Evolutionary conservation across 53 echinoderm and acorn worm species (phyloP).

Genomic region (Pentamera pediparva): DNA sequence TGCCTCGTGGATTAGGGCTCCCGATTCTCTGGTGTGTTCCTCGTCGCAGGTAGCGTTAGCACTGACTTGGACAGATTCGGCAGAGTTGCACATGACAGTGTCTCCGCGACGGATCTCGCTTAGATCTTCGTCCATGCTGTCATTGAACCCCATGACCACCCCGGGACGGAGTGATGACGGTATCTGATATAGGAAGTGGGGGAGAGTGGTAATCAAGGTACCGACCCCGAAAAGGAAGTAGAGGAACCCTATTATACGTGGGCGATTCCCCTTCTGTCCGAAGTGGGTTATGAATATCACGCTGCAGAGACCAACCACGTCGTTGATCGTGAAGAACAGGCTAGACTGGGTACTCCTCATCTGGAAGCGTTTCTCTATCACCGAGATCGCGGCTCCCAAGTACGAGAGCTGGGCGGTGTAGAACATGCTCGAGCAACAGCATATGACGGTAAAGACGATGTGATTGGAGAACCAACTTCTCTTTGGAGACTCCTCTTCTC

Average conservation of each 20-base stretch:
- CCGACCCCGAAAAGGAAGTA: slow-evolving; percentile 44
- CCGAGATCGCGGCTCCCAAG: slow-evolving; percentile 64
- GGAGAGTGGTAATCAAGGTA: slow-evolving; percentile 54
- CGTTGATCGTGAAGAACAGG: slow-evolving; percentile 63
- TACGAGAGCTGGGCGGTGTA: slow-evolving; percentile 42
- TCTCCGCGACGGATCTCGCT: background rate
- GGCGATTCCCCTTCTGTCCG: slow-evolving; percentile 74
- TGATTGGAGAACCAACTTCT: slow-evolving; percentile 39
- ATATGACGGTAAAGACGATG: slow-evolving; percentile 35
- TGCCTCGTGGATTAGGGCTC: slow-evolving; percentile 49
- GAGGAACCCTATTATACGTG: slow-evolving; percentile 13
- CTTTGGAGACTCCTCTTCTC: background rate
- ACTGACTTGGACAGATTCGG: background rate
- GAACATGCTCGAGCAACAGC: slow-evolving; percentile 27
- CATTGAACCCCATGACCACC: background rate
- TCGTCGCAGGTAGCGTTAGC: slow-evolving; percentile 39
- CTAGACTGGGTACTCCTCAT: slow-evolving; percentile 81
- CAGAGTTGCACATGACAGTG: no score
- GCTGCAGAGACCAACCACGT: slow-evolving; percentile 58
- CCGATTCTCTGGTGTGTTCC: slow-evolving; percentile 44
- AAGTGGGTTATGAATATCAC: slow-evolving; percentile 84
- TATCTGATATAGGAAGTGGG: slow-evolving; percentile 70
- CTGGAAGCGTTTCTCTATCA: slow-evolving; percentile 86
- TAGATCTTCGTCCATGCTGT: background rate
- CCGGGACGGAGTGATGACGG: slow-evolving; percentile 11